These are phyloP conservation scores for Eptesicus fuscus DNA, from an alignment of 2,113 vertebrate species.

Conservation along the genomic window DNA sequence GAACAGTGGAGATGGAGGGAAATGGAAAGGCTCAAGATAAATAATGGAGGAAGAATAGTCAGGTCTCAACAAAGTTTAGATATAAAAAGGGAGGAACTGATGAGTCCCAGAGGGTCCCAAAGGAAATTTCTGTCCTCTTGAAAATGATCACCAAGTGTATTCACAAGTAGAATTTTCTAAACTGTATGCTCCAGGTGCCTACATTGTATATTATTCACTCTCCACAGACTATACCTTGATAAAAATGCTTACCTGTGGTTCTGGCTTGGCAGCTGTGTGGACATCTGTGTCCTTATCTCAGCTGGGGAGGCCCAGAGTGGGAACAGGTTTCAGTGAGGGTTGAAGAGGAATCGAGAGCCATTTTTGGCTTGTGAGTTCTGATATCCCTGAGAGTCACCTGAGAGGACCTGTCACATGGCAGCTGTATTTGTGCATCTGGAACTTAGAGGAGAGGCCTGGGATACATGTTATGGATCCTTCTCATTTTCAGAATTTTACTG, in stretches of 20 bases:
- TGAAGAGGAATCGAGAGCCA: background rate
- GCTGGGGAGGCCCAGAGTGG: background rate
- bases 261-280: background rate
- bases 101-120: background rate
- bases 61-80: background rate
- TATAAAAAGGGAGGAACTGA: background rate
- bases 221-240: background rate
- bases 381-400: background rate
- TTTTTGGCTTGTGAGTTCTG: background rate
- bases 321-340: background rate
- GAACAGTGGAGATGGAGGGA: background rate
- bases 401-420: background rate
- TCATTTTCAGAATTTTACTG: conserved; percentile 48
- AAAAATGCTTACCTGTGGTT: background rate
- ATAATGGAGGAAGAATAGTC: background rate
- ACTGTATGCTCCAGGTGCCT: too few species aligned
- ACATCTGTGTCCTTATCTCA: background rate
- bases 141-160: background rate
- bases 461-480: background rate
- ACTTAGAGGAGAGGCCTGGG: background rate
- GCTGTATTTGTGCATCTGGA: background rate
- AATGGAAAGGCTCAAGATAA: background rate
- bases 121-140: background rate
- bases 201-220: background rate
- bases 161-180: background rate